phyloP scores from a whole-genome alignment of 2,113 vertebrate species.

The Chloropsis cyanopogon region DNA sequence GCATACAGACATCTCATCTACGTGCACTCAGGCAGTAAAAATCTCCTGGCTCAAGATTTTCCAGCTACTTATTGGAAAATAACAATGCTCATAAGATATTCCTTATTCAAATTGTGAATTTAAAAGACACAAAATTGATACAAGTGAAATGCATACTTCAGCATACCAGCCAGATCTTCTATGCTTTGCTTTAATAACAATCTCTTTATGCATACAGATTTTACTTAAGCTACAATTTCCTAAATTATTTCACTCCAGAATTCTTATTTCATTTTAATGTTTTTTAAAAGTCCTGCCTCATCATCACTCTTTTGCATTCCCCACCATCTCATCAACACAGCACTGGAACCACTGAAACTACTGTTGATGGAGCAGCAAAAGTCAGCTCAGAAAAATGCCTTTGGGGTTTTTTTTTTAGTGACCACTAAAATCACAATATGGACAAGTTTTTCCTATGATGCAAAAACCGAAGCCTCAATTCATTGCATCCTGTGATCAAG shows the following conservation, averaged over 20 bases:
- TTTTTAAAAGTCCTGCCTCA: neutral
- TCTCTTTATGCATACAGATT: neutral
- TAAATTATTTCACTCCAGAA: neutral
- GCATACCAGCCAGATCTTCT: neutral
- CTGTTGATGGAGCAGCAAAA: neutral
- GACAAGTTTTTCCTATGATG: neutral
- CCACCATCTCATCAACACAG: neutral
- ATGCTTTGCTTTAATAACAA: neutral
- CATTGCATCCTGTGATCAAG: neutral
- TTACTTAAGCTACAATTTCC: neutral
- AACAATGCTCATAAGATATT: neutral
- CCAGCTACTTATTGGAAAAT: neutral
- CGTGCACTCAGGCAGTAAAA: neutral
- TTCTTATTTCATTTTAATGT: neutral
- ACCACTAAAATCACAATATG: neutral
- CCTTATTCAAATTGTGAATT: neutral
- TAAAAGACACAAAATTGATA: neutral
- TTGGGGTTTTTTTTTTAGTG: fast-evolving
- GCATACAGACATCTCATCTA: neutral
- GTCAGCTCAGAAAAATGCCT: neutral
- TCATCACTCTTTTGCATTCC: neutral
- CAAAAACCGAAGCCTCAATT: neutral
- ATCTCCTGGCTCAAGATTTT: neutral
- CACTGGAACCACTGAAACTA: neutral
- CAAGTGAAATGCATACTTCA: neutral